phyloP scores from a whole-genome alignment of 2,797 vertebrate genomes.

The Cebuella pygmaea region DNA sequence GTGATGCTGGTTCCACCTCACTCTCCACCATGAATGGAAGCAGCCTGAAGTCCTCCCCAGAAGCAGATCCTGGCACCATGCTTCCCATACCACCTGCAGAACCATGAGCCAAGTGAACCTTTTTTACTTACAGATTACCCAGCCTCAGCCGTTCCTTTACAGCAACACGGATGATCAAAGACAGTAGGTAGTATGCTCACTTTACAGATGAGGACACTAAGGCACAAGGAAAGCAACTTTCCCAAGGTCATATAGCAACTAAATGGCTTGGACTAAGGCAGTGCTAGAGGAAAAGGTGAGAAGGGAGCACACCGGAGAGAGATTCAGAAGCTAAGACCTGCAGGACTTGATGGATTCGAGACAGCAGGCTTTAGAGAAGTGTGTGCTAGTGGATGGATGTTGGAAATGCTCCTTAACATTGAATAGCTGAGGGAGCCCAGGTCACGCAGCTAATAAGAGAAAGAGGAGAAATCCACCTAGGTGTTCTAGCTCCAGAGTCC shows the following conservation, averaged over 20 bases:
- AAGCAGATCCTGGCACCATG: not conserved
- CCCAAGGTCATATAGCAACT: not conserved
- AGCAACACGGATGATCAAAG: not conserved
- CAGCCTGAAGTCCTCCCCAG: not conserved
- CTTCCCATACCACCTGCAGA: not conserved
- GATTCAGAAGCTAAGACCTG: not conserved
- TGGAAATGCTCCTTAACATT: not conserved
- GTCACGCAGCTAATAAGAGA: not conserved
- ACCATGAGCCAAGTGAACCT: not conserved
- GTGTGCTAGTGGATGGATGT: not conserved
- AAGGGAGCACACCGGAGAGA: not conserved
- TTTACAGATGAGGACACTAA: not conserved
- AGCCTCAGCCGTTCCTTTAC: not conserved
- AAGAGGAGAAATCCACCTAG: not conserved
- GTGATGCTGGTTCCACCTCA: not conserved
- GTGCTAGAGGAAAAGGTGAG: not conserved
- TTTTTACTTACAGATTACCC: not conserved
- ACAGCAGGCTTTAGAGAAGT: not conserved
- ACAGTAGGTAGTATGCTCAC: not conserved
- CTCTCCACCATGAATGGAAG: not conserved
- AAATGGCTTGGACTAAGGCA: not conserved
- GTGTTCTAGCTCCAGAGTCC: not conserved
- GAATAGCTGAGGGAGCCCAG: not conserved
- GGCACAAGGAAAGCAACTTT: not conserved
- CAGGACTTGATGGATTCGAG: not conserved